Percentiles rank a stretch among this genome's conserved stretches.
Conservation (phyloP, 2,888 invertebrate genomes). For the Leucophora obtusa region DNA sequence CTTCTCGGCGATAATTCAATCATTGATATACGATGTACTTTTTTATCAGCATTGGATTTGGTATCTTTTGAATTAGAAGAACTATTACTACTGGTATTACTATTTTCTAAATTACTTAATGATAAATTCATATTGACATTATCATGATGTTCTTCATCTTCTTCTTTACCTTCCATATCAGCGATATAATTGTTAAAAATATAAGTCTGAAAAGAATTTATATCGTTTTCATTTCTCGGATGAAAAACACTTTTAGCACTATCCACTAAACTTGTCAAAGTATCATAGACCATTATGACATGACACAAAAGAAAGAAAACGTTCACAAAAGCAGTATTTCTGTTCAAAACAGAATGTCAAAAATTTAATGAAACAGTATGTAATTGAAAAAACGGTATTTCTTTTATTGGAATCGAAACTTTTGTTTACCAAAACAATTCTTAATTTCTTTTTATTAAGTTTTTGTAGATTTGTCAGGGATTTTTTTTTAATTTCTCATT, state of each 20-base stretch:
- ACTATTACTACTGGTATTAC: neutral
- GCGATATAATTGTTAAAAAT: constrained; percentile 66
- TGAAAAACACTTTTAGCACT: constrained; percentile 68
- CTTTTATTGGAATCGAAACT: neutral
- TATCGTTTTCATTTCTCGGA: constrained; percentile 65
- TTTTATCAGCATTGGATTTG: constrained; percentile 31
- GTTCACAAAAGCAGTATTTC: neutral
- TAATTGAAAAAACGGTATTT: neutral
- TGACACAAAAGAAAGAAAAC: neutral
- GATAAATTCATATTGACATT: constrained; percentile 8
- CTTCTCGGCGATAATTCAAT: constrained; percentile 64
- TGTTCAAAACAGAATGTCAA: constrained; percentile 8
- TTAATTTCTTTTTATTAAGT: neutral
- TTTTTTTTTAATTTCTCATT: constrained; percentile 8
- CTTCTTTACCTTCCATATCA: constrained; percentile 60
- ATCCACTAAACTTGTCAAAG: constrained; percentile 66
- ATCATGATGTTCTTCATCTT: neutral
- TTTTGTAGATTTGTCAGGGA: neutral
- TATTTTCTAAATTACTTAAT: neutral
- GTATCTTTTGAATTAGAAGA: neutral
- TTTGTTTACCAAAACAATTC: neutral
- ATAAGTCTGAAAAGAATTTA: constrained; percentile 65
- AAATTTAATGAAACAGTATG: neutral
- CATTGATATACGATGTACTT: constrained; percentile 68
- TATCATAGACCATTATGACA: constrained; percentile 66